Evolutionary conservation across 2,113 vertebrate species (phyloP), one percentile per base, ranked within the genome.

Genomic region (Ornithorhynchus anatinus): DNA sequence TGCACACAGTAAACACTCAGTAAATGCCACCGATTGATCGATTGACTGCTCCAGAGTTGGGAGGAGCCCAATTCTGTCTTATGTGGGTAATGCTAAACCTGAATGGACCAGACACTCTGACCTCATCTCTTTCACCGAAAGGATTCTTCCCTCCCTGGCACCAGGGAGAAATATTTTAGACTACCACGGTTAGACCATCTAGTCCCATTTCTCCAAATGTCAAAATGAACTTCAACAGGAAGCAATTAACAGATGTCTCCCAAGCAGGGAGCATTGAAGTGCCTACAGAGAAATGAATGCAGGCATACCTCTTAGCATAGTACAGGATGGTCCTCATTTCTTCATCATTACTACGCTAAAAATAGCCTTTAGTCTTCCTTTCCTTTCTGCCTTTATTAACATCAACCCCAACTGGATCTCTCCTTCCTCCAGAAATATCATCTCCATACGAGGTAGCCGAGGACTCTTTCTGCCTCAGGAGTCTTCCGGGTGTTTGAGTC

Each of bases 191-290:
- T 64, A 60, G 63, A 53, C 48, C 36, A 50, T 72, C 79, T 77
- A 47, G 39, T 82, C 80, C 74, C 57, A 80, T 78, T 70, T 78
- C 53, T 75, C 64, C 68, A 78, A 78, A 68, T 70, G 79, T 82
- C 82, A 84, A 61, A 79, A 58, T 54, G 60, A 78, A 80, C 73
- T 73, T 79, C 82, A 68, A 73, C 37, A 51, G 76, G 70, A 84
- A 80, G 82, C 77, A 78, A 82, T 82, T 82, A 84, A 68, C 79
- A 84, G 76, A 75, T 61, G 82, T 80, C 82, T 45, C 37, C 77
- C 76, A 79, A 70, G 79, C 73, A 58, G 60, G 77, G 65, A 66
- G 56, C 45, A 70, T 72, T 70, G 81, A 76, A 75, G 73, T 70
- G 59, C n/a, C 63, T 56, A 51, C 27, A 48, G 66, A 59, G 63